These are phyloP conservation scores for Oryzias celebensis DNA, from an alignment of 2,113 vertebrate species.

Conservation along the genomic window DNA sequence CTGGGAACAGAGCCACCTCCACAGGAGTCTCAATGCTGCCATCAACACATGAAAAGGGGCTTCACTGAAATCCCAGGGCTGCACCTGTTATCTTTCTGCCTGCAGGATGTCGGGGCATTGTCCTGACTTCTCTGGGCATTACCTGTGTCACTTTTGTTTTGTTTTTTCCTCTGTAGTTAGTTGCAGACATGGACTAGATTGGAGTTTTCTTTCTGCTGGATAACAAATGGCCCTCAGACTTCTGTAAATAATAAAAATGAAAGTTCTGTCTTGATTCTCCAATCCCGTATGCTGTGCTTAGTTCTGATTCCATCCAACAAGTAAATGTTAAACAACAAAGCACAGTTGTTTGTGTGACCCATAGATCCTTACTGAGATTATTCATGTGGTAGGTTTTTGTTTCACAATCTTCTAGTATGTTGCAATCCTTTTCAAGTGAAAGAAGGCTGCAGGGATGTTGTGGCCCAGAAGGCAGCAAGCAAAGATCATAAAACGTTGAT, in stretches of 20 bases:
- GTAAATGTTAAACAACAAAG: too few species aligned
- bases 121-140: slow-evolving; percentile 16
- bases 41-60: slow-evolving; percentile 38
- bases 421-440: not conserved
- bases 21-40: slow-evolving; percentile 20
- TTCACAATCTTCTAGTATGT: not conserved
- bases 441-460: not conserved
- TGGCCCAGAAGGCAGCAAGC: too few species aligned
- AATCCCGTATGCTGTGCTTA: not conserved
- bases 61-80: slow-evolving; percentile 39
- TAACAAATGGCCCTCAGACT: slow-evolving; percentile 2
- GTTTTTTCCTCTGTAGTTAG: slow-evolving; percentile 7
- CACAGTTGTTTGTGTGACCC: not conserved
- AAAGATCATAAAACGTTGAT: too few species aligned
- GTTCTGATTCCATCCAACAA: slow-evolving; percentile 3
- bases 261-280: not conserved
- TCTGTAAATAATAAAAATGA: not conserved
- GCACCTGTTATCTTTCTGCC: slow-evolving; percentile 47
- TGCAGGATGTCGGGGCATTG: slow-evolving; percentile 21
- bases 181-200: slow-evolving; percentile 13
- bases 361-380: not conserved
- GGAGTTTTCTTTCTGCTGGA: slow-evolving; percentile 1
- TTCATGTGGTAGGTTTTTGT: not conserved
- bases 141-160: not conserved
- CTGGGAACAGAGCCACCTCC: slow-evolving; percentile 36